Evolutionary conservation across 2,797 vertebrate species (phyloP), one percentile per base, ranked within the genome.

Genomic region (Anas georgica): DNA sequence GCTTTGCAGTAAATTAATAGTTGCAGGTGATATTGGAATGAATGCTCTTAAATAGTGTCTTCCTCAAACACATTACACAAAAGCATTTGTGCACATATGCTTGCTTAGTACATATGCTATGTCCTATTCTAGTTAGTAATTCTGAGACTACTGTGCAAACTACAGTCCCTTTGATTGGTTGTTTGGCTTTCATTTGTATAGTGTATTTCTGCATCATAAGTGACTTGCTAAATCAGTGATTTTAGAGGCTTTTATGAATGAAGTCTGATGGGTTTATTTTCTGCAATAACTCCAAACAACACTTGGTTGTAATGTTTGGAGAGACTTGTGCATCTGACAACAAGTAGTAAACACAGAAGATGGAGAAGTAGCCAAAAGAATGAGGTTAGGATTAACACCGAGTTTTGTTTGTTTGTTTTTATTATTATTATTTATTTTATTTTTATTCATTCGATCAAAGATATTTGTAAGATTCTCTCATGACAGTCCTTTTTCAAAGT

Each of bases 401-500:
- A 72, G 50, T 26, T 26, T 50, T 45, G 43, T 45, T 45, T 45
- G 43, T 18, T 63, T 93, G 83, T 77, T 79, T 11, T 78, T 91
- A 62, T n/a, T 63, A 92, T 88, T 75, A 48, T 48, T 48, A 48
- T 79, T 16, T 80, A 90, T 63, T 92, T 88, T 77, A 76, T 16
- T 80, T 91, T 52, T 28, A 69, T 67, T 88, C 63, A 59, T 70
- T 93, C 79, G 58, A 14, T 92, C 89, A 93, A 54, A 64, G 45
- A 60, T 26, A 52, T 87, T 88, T 85, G 13, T 79, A 83, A 87
- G 75, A 87, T 91, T 91, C 37, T 86, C 12, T 92, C 37, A 8
- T 81, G 94, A 78, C 83, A 70, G 73, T 74, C 89, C 52, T 83
- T 95, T 88, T 86, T 77, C 66, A 64, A 91, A 92, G 64, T 79